These are phyloP conservation scores for Physella acuta DNA, from an alignment of 1,140 invertebrate genomes.

Conservation along the genomic window DNA sequence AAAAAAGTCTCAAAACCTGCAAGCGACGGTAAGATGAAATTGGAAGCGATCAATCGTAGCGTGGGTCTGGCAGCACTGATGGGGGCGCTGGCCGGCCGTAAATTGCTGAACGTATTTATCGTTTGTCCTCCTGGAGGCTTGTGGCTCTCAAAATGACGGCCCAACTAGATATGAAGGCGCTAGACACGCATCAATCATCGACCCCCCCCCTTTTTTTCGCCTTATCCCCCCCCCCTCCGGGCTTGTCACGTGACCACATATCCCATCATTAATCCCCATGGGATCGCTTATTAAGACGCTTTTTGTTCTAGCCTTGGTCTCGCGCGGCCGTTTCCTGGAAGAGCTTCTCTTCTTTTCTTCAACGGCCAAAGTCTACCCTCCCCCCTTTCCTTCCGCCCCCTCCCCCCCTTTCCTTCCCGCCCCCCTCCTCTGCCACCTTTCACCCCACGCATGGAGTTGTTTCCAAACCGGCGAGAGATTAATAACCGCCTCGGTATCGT, in stretches of 20 bases:
- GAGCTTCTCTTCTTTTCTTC: not conserved
- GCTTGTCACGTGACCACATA: constrained; percentile 33
- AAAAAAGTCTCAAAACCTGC: not conserved
- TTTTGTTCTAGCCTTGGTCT: constrained; percentile 29
- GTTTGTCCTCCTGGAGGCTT: constrained; percentile 13
- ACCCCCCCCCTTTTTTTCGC: no score
- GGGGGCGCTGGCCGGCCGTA: constrained; percentile 2
- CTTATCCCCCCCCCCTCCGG: no score
- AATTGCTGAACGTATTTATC: constrained; percentile 20
- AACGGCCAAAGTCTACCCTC: not conserved
- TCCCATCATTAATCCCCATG: constrained; percentile 38
- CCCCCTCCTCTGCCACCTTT: not conserved
- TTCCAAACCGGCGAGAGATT: not conserved
- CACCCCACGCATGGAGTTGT: not conserved
- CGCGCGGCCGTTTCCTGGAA: constrained; percentile 8
- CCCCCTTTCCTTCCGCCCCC: no score
- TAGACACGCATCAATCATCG: constrained; percentile 33
- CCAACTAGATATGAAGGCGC: constrained; percentile 34
- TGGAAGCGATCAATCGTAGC: constrained; percentile 16
- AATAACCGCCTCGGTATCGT: constrained; percentile 7
- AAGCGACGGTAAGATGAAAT: not conserved
- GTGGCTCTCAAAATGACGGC: constrained; percentile 24
- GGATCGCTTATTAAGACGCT: constrained; percentile 37
- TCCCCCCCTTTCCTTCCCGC: no score
- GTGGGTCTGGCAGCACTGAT: constrained; percentile 8